A percentile compares a stretch with the other conserved stretches of the same genome.
These are phyloP conservation scores for Cylas formicarius DNA, from an alignment of 1,140 invertebrate genomes.

Conservation along the genomic window DNA sequence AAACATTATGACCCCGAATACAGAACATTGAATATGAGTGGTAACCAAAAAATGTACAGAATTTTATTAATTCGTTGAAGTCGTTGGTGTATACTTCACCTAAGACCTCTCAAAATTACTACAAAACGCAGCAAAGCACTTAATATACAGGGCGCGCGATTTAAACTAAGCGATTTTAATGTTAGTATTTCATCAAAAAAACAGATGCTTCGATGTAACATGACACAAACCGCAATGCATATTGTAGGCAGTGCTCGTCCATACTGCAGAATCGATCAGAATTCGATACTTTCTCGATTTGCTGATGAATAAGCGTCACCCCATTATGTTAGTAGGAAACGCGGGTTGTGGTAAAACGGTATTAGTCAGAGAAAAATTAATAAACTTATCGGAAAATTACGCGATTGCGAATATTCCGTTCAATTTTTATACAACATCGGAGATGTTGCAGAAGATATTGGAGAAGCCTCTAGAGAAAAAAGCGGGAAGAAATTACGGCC, in stretches of 20 bases:
- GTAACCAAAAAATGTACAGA: no score
- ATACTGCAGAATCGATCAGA: constrained; percentile 87
- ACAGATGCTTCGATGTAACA: no score
- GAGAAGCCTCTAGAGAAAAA: constrained; percentile 97
- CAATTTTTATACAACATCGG: constrained; percentile 94
- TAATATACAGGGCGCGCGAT: no score
- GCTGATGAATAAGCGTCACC: constrained; percentile 78
- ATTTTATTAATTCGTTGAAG: no score
- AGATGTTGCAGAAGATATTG: constrained; percentile 91
- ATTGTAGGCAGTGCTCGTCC: constrained; percentile 76
- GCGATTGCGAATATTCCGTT: constrained; percentile 88
- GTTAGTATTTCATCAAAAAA: no score
- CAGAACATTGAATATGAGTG: no score
- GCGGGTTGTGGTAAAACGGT: constrained; percentile 90
- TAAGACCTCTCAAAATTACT: no score
- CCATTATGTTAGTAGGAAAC: constrained; percentile 89
- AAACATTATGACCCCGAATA: no score
- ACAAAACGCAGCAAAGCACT: no score
- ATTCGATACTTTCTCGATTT: constrained; percentile 85
- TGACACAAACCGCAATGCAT: no score
- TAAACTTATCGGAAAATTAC: constrained; percentile 76
- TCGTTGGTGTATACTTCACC: no score
- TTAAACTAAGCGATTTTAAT: no score
- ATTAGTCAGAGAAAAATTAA: constrained; percentile 78
- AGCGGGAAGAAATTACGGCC: constrained; percentile 91